These are phyloP conservation scores for Sardina pilchardus DNA, from an alignment of 2,113 vertebrate species.

Conservation along the genomic window DNA sequence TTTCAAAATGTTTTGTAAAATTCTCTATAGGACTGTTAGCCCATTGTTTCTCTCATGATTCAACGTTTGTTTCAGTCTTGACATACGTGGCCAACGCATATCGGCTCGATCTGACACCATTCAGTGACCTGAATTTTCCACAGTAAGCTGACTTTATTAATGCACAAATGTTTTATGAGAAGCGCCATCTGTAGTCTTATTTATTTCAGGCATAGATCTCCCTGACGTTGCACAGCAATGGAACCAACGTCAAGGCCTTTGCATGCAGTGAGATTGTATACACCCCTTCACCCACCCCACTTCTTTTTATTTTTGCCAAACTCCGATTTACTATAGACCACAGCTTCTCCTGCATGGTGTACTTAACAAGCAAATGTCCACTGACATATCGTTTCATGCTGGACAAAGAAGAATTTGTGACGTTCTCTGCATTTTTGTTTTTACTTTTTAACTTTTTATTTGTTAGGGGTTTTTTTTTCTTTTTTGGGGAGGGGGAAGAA, in stretches of 20 bases:
- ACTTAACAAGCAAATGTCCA: conserved; percentile 57
- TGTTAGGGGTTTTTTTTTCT: conserved; percentile 55
- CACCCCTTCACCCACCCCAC: conserved; percentile 23
- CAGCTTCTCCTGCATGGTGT: conserved; percentile 69
- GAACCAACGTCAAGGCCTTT: conserved; percentile 56
- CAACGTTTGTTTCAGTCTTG: conserved; percentile 13
- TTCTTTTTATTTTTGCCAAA: conserved; percentile 47
- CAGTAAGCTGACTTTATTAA: conserved; percentile 4
- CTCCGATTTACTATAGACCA: conserved; percentile 49
- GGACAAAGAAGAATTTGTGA: conserved; percentile 67
- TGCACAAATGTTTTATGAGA: conserved; percentile 24
- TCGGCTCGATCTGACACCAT: background rate
- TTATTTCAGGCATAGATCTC: conserved; percentile 53
- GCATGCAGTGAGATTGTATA: conserved; percentile 63
- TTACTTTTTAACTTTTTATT: conserved; percentile 37
- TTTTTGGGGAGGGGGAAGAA: conserved; percentile 51
- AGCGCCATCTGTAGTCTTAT: conserved; percentile 32
- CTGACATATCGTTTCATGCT: conserved; percentile 68
- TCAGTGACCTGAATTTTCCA: background rate
- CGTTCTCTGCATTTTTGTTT: conserved; percentile 62
- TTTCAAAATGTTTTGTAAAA: conserved; percentile 9
- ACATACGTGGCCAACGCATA: background rate
- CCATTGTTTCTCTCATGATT: conserved; percentile 6
- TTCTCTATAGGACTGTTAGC: conserved; percentile 46
- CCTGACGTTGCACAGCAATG: conserved; percentile 55